A percentile compares a stretch with the other conserved stretches of the same genome.
Evolutionary conservation across 2,113 vertebrate genomes (phyloP).

Genomic region (Oreochromis spilurus): DNA sequence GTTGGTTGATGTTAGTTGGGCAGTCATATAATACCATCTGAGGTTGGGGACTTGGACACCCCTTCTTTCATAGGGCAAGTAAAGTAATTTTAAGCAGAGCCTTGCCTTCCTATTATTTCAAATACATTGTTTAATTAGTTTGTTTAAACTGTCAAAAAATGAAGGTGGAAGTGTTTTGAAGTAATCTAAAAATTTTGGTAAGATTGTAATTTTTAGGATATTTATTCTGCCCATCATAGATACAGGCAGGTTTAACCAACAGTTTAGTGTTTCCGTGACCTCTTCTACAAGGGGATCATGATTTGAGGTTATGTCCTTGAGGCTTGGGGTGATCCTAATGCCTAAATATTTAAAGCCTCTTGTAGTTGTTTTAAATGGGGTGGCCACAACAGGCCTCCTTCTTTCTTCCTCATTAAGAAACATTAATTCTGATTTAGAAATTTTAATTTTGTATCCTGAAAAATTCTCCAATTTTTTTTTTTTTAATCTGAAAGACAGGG

Average conservation of each 20-base stretch:
- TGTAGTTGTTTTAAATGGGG: not conserved
- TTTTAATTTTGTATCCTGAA: not conserved
- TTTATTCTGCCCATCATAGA: too few species aligned
- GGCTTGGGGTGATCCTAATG: accelerated
- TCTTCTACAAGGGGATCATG: not conserved
- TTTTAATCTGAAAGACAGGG: not conserved
- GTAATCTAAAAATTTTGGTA: too few species aligned
- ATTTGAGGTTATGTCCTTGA: not conserved
- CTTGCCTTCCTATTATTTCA: not conserved
- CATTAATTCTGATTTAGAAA: not conserved
- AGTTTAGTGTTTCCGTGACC: not conserved
- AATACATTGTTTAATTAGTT: not conserved
- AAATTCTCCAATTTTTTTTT: accelerated
- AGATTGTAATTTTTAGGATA: too few species aligned
- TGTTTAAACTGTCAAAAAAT: too few species aligned
- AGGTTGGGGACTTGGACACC: not conserved
- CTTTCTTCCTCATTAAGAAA: not conserved
- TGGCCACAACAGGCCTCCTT: accelerated
- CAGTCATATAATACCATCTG: not conserved
- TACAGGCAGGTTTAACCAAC: not conserved
- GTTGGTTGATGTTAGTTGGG: not conserved
- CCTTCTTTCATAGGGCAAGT: not conserved
- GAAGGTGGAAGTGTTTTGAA: too few species aligned
- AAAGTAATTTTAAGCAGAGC: not conserved
- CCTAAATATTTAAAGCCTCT: not conserved